Evolutionary conservation across 2,113 vertebrate genomes (phyloP).

Genomic region (Galeopterus variegatus): DNA sequence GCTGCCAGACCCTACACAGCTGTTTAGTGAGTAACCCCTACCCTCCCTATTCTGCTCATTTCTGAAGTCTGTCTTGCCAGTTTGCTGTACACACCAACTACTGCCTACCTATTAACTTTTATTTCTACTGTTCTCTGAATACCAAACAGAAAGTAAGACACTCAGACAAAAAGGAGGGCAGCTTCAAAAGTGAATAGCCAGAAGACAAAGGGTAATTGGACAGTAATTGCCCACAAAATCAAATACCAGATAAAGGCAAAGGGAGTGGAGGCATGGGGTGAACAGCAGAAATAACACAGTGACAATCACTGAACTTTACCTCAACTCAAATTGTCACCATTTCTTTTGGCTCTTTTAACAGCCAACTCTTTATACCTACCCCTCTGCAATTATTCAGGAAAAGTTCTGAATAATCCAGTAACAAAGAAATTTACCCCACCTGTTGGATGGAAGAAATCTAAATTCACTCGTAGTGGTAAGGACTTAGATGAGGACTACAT

Average conservation of each 20-base stretch:
- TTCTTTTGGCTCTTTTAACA: constrained; percentile 45
- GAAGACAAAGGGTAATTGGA: constrained; percentile 10
- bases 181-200: constrained; percentile 10
- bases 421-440: background rate
- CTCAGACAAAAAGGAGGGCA: constrained; percentile 8
- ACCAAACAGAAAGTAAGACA: constrained; percentile 33
- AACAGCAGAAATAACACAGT: background rate
- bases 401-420: background rate
- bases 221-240: constrained; percentile 55
- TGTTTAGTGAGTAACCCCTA: constrained; percentile 23
- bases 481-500: constrained; percentile 14
- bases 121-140: constrained; percentile 62
- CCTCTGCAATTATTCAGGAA: background rate
- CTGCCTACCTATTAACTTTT: constrained; percentile 57
- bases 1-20: constrained; percentile 63
- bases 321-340: background rate
- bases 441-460: background rate
- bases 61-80: constrained; percentile 45
- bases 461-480: background rate
- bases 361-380: background rate
- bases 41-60: background rate
- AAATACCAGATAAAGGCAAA: background rate
- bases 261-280: background rate
- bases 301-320: constrained; percentile 19
- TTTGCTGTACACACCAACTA: background rate